Percentiles rank a stretch among this genome's conserved stretches.
phyloP scores from a whole-genome alignment of 2,888 invertebrate genomes.

The Spicauda simplicius region DNA sequence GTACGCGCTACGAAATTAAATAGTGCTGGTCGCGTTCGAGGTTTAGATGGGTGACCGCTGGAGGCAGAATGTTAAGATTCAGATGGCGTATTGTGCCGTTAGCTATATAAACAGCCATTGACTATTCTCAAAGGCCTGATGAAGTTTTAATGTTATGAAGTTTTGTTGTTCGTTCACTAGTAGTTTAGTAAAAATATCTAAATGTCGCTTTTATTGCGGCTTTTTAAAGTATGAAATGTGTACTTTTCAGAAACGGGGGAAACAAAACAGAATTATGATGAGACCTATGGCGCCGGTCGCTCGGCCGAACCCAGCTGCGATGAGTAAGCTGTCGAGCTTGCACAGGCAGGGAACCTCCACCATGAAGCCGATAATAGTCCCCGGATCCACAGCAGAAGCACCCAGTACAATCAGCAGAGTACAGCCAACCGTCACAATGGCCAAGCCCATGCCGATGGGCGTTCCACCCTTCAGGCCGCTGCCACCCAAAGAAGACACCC shows the following conservation, averaged over 20 bases:
- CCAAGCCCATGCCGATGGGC: conserved; percentile 83
- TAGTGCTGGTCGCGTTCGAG: too few species aligned
- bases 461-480: conserved; percentile 93
- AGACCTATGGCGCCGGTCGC: conserved; percentile 64
- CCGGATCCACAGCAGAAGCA: conserved; percentile 58
- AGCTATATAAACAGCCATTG: too few species aligned
- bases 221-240: neutral
- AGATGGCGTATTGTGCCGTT: too few species aligned
- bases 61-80: too few species aligned
- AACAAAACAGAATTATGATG: conserved; percentile 79
- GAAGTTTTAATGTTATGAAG: too few species aligned
- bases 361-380: conserved; percentile 72
- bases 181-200: too few species aligned
- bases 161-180: too few species aligned
- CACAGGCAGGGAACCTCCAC: conserved; percentile 65
- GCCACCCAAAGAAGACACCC: conserved; percentile 86
- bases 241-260: conserved; percentile 76
- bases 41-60: too few species aligned
- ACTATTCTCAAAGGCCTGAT: too few species aligned
- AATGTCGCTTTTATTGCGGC: too few species aligned
- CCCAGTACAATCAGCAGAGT: conserved; percentile 50
- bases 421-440: conserved; percentile 71
- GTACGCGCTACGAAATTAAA: too few species aligned
- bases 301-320: conserved; percentile 69
- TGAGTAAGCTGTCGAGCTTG: conserved; percentile 68